Conservation (phyloP, 2,113 vertebrate species). For the Tringa solitaria region DNA sequence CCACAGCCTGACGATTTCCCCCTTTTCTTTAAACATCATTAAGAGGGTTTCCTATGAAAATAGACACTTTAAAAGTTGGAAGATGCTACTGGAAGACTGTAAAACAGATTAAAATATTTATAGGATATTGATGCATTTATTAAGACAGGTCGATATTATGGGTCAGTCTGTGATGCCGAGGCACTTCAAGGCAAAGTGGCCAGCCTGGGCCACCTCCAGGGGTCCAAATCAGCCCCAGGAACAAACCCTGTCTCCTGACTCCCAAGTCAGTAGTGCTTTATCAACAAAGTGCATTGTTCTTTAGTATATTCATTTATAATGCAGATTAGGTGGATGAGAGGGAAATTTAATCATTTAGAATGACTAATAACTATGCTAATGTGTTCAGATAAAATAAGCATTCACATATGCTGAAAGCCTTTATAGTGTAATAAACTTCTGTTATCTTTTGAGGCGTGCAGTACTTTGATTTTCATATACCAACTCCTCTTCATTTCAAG, state of each 20-base stretch:
- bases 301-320: constrained; percentile 52
- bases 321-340: constrained; percentile 46
- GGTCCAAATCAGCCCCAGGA: not conserved
- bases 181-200: not conserved
- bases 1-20: not conserved
- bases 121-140: not conserved
- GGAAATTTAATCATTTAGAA: constrained; percentile 39
- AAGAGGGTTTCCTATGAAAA: not conserved
- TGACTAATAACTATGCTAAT: constrained; percentile 67
- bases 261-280: not conserved
- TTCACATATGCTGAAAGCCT: constrained; percentile 43
- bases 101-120: not conserved
- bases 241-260: not conserved
- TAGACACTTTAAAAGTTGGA: not conserved
- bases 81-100: not conserved
- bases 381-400: constrained; percentile 57
- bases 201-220: not conserved
- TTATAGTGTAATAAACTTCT: constrained; percentile 57
- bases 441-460: constrained; percentile 30
- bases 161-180: not conserved
- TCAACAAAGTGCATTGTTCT: not conserved
- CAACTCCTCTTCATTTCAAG: constrained; percentile 34
- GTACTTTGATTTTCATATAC: constrained; percentile 40
- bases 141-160: not conserved
- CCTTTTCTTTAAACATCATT: not conserved